Evolutionary conservation across 92 coral and sea anemone species (phyloP).

Genomic region (Phymanthus crucifer): DNA sequence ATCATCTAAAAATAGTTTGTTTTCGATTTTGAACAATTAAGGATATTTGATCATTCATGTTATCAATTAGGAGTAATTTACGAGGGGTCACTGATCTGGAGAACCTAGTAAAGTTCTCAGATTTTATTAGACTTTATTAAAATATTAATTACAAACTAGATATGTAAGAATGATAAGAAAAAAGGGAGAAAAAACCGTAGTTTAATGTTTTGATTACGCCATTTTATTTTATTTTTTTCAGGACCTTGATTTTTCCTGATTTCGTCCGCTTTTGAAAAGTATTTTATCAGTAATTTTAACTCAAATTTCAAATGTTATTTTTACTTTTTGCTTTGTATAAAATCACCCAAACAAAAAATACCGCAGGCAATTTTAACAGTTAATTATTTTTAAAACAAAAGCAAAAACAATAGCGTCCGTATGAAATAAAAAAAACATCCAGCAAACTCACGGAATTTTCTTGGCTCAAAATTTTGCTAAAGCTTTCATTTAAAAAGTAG

Average conservation of each 20-base stretch:
- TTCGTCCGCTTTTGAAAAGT: not conserved
- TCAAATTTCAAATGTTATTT: not conserved
- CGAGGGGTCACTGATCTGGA: not conserved
- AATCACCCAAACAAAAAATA: not conserved
- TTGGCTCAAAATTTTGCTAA: not conserved
- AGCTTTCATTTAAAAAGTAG: not conserved
- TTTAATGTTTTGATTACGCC: not conserved
- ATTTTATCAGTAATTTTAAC: not conserved
- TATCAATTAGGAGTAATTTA: not conserved
- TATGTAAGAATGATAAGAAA: not conserved
- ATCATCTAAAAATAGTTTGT: not conserved
- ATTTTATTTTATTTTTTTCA: not conserved
- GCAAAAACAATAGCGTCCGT: not conserved
- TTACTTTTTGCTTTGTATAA: not conserved
- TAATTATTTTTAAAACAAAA: not conserved
- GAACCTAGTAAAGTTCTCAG: not conserved
- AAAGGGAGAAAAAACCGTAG: not conserved
- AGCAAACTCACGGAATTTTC: not conserved
- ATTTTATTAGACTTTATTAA: not conserved
- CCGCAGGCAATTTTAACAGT: not conserved
- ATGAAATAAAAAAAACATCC: not conserved
- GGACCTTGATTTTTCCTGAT: not conserved
- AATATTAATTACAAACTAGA: not conserved
- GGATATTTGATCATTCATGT: slow-evolving; percentile 4
- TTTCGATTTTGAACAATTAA: slow-evolving; percentile 18